These are phyloP conservation scores for Heliconius hortense DNA, from an alignment of 2,888 invertebrate genomes.

Conservation along the genomic window DNA sequence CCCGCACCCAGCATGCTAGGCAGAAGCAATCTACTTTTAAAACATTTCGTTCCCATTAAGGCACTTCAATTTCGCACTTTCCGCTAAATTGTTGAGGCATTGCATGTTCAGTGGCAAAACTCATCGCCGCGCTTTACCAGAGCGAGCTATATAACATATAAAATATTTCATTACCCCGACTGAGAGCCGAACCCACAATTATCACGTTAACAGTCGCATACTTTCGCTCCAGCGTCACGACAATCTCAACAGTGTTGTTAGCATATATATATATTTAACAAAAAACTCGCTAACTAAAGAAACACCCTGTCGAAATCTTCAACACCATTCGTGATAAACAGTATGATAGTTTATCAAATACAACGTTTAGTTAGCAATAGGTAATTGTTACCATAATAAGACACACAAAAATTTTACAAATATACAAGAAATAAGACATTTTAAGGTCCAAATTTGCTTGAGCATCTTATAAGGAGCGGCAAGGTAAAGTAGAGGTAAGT, in stretches of 20 bases:
- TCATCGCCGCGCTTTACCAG: no score
- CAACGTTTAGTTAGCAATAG: slow-evolving; percentile 30
- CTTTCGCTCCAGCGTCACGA: no score
- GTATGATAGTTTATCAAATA: slow-evolving; percentile 27
- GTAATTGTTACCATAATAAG: slow-evolving; percentile 20
- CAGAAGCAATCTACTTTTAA: no score
- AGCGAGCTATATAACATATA: no score
- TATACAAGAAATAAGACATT: background rate
- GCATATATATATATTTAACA: background rate
- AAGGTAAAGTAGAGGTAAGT: slow-evolving; percentile 45
- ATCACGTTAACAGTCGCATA: no score
- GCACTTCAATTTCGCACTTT: no score
- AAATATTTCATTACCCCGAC: background rate
- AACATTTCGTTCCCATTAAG: no score
- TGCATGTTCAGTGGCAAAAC: no score
- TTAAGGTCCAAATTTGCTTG: slow-evolving; percentile 33
- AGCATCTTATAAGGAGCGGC: slow-evolving; percentile 24
- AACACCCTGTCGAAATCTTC: slow-evolving; percentile 2
- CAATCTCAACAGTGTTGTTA: background rate
- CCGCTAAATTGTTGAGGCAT: no score
- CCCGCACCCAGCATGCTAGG: no score
- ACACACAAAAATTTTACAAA: slow-evolving; percentile 1
- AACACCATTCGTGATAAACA: slow-evolving; percentile 20
- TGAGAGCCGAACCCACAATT: no score
- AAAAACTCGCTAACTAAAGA: background rate